These are phyloP conservation scores for Tenthredo amoena DNA, from an alignment of 2,888 invertebrate species.

Conservation along the genomic window DNA sequence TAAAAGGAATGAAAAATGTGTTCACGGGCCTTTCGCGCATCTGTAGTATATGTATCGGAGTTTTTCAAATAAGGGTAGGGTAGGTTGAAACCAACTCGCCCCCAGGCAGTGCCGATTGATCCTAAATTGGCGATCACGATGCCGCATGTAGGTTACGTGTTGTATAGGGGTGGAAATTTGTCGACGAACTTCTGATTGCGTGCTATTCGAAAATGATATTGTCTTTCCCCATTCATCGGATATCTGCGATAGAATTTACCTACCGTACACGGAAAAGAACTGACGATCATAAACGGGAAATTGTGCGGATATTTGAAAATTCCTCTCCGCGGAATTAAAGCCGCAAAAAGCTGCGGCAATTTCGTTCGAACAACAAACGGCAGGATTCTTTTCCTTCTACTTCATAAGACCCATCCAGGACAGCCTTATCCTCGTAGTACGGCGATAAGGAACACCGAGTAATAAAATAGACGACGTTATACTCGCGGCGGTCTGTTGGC, in stretches of 20 bases:
- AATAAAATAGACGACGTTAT: constrained; percentile 32
- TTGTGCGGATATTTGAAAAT: background rate
- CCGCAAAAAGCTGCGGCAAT: background rate
- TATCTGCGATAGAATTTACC: background rate
- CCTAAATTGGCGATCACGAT: background rate
- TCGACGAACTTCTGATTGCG: constrained; percentile 45
- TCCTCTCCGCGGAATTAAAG: background rate
- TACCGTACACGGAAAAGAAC: too few species aligned
- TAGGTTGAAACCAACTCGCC: background rate
- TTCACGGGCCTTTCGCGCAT: background rate
- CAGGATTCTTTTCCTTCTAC: background rate
- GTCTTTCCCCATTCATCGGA: constrained; percentile 3
- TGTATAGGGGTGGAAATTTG: constrained; percentile 24
- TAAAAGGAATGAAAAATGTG: background rate
- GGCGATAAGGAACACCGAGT: constrained; percentile 37
- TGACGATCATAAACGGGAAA: background rate
- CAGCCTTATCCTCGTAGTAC: background rate
- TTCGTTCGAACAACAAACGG: background rate
- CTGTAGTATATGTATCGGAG: background rate
- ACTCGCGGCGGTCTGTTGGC: background rate
- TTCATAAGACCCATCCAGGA: constrained; percentile 25
- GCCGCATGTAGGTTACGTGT: background rate
- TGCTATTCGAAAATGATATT: constrained; percentile 44
- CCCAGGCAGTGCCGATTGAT: background rate
- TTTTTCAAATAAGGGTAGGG: background rate